Conservation (phyloP, 2,797 vertebrate species). For the Champsocephalus gunnari region DNA sequence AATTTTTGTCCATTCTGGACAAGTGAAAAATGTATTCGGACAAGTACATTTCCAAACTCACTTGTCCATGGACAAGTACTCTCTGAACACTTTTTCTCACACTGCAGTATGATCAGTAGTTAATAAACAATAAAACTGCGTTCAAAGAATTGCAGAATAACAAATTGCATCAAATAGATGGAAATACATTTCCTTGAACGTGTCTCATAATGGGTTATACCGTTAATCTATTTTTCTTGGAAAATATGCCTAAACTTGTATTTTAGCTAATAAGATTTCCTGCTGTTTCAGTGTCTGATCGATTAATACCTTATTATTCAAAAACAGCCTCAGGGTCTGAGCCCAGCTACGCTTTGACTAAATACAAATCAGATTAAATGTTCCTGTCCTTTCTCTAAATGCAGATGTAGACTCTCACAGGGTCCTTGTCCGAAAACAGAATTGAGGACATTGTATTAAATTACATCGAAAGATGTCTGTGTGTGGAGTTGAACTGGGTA, state of each 20-base stretch:
- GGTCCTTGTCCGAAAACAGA: constrained; percentile 50
- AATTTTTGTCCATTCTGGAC: too few relatives aligned
- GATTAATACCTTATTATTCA: constrained; percentile 49
- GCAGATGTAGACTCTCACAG: constrained; percentile 5
- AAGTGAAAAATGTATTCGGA: too few relatives aligned
- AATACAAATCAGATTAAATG: constrained; percentile 52
- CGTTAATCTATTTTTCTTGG: constrained; percentile 29
- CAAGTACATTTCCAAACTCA: too few relatives aligned
- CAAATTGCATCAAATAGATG: not conserved
- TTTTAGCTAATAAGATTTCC: constrained; percentile 40
- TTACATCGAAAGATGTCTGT: constrained; percentile 59
- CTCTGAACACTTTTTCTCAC: too few relatives aligned
- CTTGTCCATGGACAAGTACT: too few relatives aligned
- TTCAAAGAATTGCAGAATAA: not conserved
- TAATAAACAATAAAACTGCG: not conserved
- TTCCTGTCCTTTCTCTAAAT: constrained; percentile 38
- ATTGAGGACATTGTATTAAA: constrained; percentile 40
- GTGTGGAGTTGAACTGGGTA: constrained; percentile 17
- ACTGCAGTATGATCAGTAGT: not conserved
- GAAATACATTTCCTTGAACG: not conserved
- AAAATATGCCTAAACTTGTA: constrained; percentile 22
- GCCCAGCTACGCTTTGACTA: not conserved
- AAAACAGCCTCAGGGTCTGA: constrained; percentile 26
- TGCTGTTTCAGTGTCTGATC: constrained; percentile 21
- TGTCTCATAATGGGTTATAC: not conserved